Evolutionary conservation across 2,888 invertebrate genomes (phyloP).

Genomic region (Alentia gelatinosa): DNA sequence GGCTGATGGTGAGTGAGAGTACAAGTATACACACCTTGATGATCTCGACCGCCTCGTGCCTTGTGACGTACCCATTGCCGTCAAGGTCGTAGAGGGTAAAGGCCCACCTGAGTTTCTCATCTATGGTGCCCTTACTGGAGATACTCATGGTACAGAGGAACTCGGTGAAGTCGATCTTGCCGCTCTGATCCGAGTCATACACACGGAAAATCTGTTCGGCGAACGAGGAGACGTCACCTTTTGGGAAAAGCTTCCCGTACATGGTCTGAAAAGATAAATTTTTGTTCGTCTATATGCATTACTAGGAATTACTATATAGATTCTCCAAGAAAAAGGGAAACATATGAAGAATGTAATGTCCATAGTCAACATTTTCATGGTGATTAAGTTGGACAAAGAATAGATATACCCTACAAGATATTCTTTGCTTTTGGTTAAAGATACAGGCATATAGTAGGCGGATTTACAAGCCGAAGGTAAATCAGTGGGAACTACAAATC

Average conservation of each 20-base stretch:
- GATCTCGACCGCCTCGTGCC: conserved; percentile 62
- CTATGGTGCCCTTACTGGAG: conserved; percentile 83
- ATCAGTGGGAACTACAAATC: too few relatives aligned
- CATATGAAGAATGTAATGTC: too few relatives aligned
- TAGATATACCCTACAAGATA: too few relatives aligned
- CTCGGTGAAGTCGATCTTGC: conserved; percentile 63
- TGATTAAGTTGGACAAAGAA: too few relatives aligned
- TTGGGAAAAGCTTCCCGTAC: conserved; percentile 61
- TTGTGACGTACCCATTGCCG: conserved; percentile 62
- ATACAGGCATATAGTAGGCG: too few relatives aligned
- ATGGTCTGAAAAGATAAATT: conserved; percentile 27
- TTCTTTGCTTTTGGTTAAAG: too few relatives aligned
- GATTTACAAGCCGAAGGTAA: too few relatives aligned
- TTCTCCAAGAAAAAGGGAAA: too few relatives aligned
- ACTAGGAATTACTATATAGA: background rate
- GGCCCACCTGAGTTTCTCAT: conserved; percentile 64
- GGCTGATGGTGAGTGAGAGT: too few relatives aligned
- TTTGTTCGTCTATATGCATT: background rate
- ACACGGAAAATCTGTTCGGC: conserved; percentile 61
- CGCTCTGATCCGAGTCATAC: conserved; percentile 63
- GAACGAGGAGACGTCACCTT: conserved; percentile 60
- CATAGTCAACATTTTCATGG: too few relatives aligned
- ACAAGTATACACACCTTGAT: conserved; percentile 63
- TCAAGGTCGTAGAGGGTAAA: conserved; percentile 64
- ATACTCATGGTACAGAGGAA: conserved; percentile 60